Evolutionary conservation across 1,140 invertebrate genomes (phyloP), one percentile per base, ranked within the genome.

Genomic region (Hylaeus volcanicus): DNA sequence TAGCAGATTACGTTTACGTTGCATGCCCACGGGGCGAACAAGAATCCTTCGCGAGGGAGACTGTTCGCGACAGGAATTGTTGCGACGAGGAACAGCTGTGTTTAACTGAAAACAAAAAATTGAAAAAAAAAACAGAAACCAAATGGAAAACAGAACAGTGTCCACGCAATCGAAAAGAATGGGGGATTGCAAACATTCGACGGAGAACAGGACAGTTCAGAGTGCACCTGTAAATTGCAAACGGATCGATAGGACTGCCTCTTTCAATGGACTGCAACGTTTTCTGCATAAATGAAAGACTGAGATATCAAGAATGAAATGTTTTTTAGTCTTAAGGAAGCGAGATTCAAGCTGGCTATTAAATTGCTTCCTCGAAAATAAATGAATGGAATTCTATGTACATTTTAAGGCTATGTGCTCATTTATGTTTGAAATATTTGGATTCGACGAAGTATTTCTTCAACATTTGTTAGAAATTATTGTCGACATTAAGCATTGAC

Each of bases 201-300:
- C 26, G 15, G 12, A 5, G 55, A 48, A 76, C 12, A 4, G 37
- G 45, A 74, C 37, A n/a, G 41, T 66, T 1, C 11, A 0, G 63
- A 56, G 26, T 58, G n/a, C 55, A 58, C n/a, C 43, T 37, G 64
- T n/a, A 68, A 76, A 76, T 76, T 68, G 51, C 43, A 68, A 74
- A 74, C 6, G 60, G 60, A 74, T 74, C 72, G 60, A 74, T 74
- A 39, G 43, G 0, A 37, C 39, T 45, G 41, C 11, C 56, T 45
- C 58, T 63, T 45, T 1, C 43, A 15, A 63, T 41, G 11, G 15
- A n/a, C 15, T 73, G 12, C 8, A n/a, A 26, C n/a, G 11, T 71
- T 58, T 58, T 58, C 55, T 14, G 45, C 15, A 55, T 14, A 51
- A 75, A 53, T 56, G 51, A 56, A 65, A 55, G 66, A 37, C 26